These are phyloP conservation scores for Sebastes schlegelii DNA, from an alignment of 2,113 vertebrate genomes.

Conservation along the genomic window DNA sequence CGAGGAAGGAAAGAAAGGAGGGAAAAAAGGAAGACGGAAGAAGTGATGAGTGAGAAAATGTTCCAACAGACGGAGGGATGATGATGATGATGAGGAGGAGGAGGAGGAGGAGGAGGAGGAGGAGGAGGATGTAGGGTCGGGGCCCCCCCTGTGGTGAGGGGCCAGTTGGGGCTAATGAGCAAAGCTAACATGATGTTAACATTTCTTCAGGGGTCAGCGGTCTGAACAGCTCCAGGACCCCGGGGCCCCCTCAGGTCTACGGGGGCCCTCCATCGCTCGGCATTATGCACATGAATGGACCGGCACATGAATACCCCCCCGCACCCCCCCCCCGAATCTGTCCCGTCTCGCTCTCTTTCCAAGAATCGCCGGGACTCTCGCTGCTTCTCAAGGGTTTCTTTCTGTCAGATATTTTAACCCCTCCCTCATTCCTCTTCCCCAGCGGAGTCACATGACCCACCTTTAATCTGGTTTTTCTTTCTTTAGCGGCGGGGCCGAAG, in stretches of 20 bases:
- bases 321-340: slow-evolving; percentile 31
- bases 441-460: slow-evolving; percentile 45
- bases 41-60: not conserved
- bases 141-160: slow-evolving; percentile 45
- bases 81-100: not conserved
- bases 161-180: slow-evolving; percentile 79
- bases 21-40: not conserved
- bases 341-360: slow-evolving; percentile 28
- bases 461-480: not conserved
- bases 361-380: slow-evolving; percentile 8
- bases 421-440: slow-evolving; percentile 1
- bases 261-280: slow-evolving; percentile 65
- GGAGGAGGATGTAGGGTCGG: slow-evolving; percentile 47
- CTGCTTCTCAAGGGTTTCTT: not conserved
- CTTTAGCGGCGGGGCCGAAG: not conserved
- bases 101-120: not conserved
- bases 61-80: not conserved
- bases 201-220: slow-evolving; percentile 84
- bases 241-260: slow-evolving; percentile 63
- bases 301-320: slow-evolving; percentile 62
- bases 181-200: slow-evolving; percentile 87
- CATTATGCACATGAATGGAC: slow-evolving; percentile 83
- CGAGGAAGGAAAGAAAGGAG: slow-evolving; percentile 5
- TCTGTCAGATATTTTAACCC: not conserved
- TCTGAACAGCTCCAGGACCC: slow-evolving; percentile 71